Evolutionary conservation across 2,888 invertebrate genomes (phyloP).

Genomic region (Holacanthella duospinosa): DNA sequence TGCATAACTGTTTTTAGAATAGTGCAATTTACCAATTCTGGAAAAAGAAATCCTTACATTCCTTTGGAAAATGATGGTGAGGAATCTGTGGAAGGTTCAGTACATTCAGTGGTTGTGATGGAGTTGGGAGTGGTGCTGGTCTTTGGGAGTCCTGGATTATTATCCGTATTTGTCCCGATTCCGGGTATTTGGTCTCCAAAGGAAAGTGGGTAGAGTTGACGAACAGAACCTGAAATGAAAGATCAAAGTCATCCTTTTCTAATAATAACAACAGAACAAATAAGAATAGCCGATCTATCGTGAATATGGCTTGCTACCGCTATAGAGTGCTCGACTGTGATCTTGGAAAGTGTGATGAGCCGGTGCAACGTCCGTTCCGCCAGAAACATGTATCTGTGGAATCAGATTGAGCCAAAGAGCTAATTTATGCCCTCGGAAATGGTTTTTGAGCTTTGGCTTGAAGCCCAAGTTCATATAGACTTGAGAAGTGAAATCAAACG

Average conservation of each 20-base stretch:
- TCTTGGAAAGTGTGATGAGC: constrained; percentile 72
- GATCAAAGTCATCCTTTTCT: too few relatives aligned
- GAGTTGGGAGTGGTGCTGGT: constrained; percentile 24
- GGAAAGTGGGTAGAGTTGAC: constrained; percentile 31
- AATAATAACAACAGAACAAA: too few relatives aligned
- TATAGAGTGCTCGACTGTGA: constrained; percentile 63
- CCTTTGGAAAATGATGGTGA: constrained; percentile 35
- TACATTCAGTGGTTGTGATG: constrained; percentile 36
- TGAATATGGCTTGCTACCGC: too few relatives aligned
- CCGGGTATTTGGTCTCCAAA: constrained; percentile 24
- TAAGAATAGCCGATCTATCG: too few relatives aligned
- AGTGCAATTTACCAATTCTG: too few relatives aligned
- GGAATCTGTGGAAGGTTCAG: constrained; percentile 20
- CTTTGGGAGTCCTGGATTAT: constrained; percentile 20
- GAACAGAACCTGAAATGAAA: constrained; percentile 29
- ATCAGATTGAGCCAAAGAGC: constrained; percentile 78
- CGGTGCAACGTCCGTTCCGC: constrained; percentile 67
- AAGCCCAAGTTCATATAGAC: constrained; percentile 32
- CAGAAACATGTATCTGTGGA: constrained; percentile 74
- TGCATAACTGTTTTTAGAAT: neutral
- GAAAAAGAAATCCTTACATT: constrained; percentile 17
- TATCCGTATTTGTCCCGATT: constrained; percentile 19
- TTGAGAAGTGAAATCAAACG: constrained; percentile 30
- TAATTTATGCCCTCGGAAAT: constrained; percentile 81
- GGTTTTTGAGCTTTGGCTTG: constrained; percentile 53